Evolutionary conservation across 2,888 invertebrate genomes (phyloP), one percentile per base, ranked within the genome.

Genomic region (Melanophora roralis): DNA sequence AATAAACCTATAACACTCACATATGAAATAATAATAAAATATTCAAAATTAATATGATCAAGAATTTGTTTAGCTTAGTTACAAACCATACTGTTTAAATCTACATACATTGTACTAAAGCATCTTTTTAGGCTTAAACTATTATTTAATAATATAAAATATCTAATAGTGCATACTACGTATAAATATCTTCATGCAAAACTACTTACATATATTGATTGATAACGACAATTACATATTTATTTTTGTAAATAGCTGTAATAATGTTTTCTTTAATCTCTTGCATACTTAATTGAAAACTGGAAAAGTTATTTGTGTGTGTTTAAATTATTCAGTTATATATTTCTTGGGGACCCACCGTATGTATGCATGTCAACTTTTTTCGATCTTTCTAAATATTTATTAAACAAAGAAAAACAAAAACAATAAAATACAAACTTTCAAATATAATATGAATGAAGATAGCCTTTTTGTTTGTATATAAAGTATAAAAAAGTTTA

Each of bases 221-320:
- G 49, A 49, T 23, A 49, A 72, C 62, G 72, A 72, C 55, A 72
- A 68, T 53, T 34, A 47, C 45, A 47, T 47, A 60, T 53, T 51
- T 76, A 53, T 76, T 72, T 76, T 72, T 80, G 80, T 80, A 80
- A 80, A 80, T 80, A 80, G 76, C 76, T 80, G 76, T 76, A 76
- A 75, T 67, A 64, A 64, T 78, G 49, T 78, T 32, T 64, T 76
- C 67, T 78, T 60, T 65, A 19, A 38, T 36, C 60, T 73, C 64
- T 79, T 45, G 19, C 45, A 43, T 43, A 16, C 43, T 68, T 67
- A n/a, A 65, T 49, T 51, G 67, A 38, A 68, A 73, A 45, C 51
- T 49, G 40, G 72, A 64, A 14, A 59, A 67, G 68, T 72, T 81
- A 38, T 16, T 72, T 81, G 51, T 74, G 67, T 74, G 74, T 74